Evolutionary conservation across 1,140 invertebrate species (phyloP), one percentile per base, ranked within the genome.

Genomic region (Melitaea cinxia): DNA sequence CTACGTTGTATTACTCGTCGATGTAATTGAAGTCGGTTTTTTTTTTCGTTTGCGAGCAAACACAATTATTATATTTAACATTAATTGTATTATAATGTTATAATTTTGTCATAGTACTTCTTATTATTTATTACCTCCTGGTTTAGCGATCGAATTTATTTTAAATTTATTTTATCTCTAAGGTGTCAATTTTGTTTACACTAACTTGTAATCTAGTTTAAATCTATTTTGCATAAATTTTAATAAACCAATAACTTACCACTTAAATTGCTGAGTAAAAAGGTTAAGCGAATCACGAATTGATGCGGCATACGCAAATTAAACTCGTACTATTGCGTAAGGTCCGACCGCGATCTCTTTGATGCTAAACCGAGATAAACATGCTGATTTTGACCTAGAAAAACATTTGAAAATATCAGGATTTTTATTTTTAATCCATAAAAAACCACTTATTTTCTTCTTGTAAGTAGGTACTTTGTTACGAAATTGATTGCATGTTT

Each of bases 261-360:
- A 9, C 9, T 12, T 28, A 33, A 57, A 57, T 57, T 57, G 28
- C 35, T 58, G 49, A 68, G 6, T 60, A 54, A 45, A 70, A 68
- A 68, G 63, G 68, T 65, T 65, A 64, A 64, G 57, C 53, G n/a
- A 33, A 70, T 68, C 73, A 76, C 67, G 72, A 72, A 67, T 57
- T 68, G 65, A 70, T 68, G 61, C 54, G 42, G 54, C 37, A 57
- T 54, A 59, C 50, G 62, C 33, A 64, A 61, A 70, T 62, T 65
- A 61, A 71, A 68, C 39, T 58, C 59, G 35, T 52, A 47, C 54
- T 19, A 21, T 76, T 76, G 55, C 56, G 65, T 68, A 73, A 72
- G 53, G 26, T 26, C 45, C 14, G 57, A 60, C 42, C 39, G 26
- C 15, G 47, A 52, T 54, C 33, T 52, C 33, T 58, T 65, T 45